phyloP scores from a whole-genome alignment of 2,797 vertebrate species.

The Fistularia commersonii region DNA sequence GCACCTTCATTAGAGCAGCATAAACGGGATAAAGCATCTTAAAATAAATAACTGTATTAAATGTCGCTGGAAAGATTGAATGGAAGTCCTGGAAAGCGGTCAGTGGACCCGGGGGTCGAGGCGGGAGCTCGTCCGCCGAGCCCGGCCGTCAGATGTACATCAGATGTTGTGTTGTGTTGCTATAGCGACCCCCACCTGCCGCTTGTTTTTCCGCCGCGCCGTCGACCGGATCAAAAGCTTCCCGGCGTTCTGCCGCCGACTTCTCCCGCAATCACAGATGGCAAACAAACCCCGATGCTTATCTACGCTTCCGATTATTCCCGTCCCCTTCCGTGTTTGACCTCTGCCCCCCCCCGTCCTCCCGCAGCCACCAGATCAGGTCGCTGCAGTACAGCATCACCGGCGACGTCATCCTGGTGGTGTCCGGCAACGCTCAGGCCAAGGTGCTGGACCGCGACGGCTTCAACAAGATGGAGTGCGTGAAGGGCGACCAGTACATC shows the following conservation, averaged over 20 bases:
- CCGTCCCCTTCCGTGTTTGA: background rate
- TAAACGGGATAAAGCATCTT: too few species aligned
- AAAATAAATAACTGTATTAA: too few species aligned
- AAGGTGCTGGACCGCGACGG: slow-evolving; percentile 97
- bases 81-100: too few species aligned
- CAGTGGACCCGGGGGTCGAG: too few species aligned
- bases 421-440: slow-evolving; percentile 93
- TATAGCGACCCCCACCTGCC: slow-evolving; percentile 22
- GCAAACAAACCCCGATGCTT: slow-evolving; percentile 12
- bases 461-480: slow-evolving; percentile 95
- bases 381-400: slow-evolving; percentile 93
- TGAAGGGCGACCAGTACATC: slow-evolving; percentile 98
- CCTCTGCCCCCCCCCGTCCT: slow-evolving; percentile 3
- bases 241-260: too few species aligned
- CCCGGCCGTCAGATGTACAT: slow-evolving; percentile 21
- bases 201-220: slow-evolving; percentile 18
- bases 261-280: too few species aligned
- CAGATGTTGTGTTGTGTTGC: slow-evolving; percentile 35
- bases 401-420: slow-evolving; percentile 92
- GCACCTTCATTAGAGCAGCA: too few species aligned
- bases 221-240: slow-evolving; percentile 11
- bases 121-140: too few species aligned
- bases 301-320: background rate
- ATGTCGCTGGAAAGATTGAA: too few species aligned
- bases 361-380: slow-evolving; percentile 89